Evolutionary conservation across 2,888 invertebrate species (phyloP).

Genomic region (Drosophila subquinaria): DNA sequence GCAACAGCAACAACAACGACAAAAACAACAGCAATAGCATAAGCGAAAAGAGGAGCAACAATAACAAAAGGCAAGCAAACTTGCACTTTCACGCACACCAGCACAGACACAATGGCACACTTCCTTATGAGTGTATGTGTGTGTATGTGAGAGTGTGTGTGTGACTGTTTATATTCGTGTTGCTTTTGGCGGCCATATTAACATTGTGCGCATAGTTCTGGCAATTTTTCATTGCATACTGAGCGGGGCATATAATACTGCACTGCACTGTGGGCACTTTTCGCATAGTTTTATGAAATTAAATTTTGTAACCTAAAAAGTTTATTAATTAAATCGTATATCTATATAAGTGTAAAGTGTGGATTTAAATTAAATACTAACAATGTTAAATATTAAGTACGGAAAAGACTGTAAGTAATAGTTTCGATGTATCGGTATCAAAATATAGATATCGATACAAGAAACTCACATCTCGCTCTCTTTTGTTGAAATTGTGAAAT

Average conservation of each 20-base stretch:
- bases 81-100: constrained; percentile 64
- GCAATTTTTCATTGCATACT: constrained; percentile 72
- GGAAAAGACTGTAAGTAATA: no score
- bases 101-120: constrained; percentile 35
- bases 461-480: no score
- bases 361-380: no score
- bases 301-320: no score
- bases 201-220: constrained; percentile 56
- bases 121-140: constrained; percentile 21
- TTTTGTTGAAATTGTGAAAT: no score
- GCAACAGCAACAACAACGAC: constrained; percentile 24
- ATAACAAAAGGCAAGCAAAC: constrained; percentile 63
- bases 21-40: constrained; percentile 24
- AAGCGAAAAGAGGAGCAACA: constrained; percentile 29
- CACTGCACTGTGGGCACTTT: no score
- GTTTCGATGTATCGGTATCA: no score
- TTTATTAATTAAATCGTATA: no score
- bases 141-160: constrained; percentile 18
- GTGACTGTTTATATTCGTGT: constrained; percentile 32
- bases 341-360: no score
- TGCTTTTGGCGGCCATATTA: constrained; percentile 71
- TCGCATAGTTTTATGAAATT: no score
- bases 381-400: no score
- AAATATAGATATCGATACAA: no score
- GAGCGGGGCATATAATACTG: constrained; percentile 15